A percentile compares a stretch with the other conserved stretches of the same genome.
Conservation (phyloP, 2,797 vertebrate species). For the Borostomias antarcticus region DNA sequence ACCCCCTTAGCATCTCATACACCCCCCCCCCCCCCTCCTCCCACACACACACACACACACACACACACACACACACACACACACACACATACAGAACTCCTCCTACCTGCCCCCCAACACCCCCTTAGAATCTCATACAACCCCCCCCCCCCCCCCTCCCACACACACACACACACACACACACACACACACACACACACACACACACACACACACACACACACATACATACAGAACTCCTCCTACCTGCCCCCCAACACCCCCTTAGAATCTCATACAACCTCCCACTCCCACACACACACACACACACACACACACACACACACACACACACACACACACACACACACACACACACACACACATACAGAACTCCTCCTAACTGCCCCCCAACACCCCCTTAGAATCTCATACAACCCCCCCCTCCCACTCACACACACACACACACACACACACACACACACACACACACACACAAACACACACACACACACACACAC, state of each 20-base stretch:
- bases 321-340: not conserved
- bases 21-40: too few relatives aligned
- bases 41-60: not conserved
- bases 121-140: constrained; percentile 39
- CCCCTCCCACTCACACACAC: too few relatives aligned
- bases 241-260: too few relatives aligned
- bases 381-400: too few relatives aligned
- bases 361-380: too few relatives aligned
- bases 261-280: too few relatives aligned
- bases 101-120: not conserved
- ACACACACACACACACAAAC: not conserved
- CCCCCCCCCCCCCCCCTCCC: not conserved
- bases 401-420: too few relatives aligned
- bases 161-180: constrained; percentile 3
- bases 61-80: too few relatives aligned
- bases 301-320: constrained; percentile 12
- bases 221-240: not conserved
- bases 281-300: not conserved
- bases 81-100: too few relatives aligned
- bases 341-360: not conserved
- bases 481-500: not conserved
- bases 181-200: constrained; percentile 6
- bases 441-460: too few relatives aligned
- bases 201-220: constrained; percentile 10
- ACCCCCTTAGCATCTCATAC: too few relatives aligned